Percentiles rank a stretch among this genome's conserved stretches.
Evolutionary conservation across 2,888 invertebrate genomes (phyloP).

Genomic region (Apamea crenata): DNA sequence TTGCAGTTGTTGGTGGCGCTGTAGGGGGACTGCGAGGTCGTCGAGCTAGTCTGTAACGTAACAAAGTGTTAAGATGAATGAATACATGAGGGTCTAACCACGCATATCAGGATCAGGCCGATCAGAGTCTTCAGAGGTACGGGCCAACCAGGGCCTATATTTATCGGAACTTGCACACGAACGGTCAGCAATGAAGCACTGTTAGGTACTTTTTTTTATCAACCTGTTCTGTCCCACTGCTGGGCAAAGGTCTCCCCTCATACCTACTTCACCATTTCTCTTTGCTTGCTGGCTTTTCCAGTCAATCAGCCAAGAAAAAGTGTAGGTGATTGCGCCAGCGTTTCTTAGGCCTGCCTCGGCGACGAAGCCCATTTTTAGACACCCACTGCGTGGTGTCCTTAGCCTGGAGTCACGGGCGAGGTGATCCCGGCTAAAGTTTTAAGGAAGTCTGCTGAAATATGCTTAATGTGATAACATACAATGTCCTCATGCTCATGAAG

Average conservation of each 20-base stretch:
- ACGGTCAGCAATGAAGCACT: too few relatives aligned
- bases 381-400: too few relatives aligned
- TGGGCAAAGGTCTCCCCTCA: background rate
- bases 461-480: background rate
- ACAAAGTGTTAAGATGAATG: background rate
- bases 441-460: background rate
- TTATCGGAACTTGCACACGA: background rate
- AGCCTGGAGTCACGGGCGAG: too few relatives aligned
- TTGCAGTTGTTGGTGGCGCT: slow-evolving; percentile 93
- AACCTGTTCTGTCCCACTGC: too few relatives aligned
- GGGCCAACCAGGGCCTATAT: background rate
- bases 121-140: background rate
- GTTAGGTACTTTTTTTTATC: too few relatives aligned
- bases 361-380: too few relatives aligned
- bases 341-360: too few relatives aligned
- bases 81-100: background rate
- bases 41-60: slow-evolving; percentile 93
- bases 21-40: slow-evolving; percentile 91
- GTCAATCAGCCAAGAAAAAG: background rate
- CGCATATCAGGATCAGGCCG: background rate
- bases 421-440: background rate
- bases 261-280: background rate
- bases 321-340: too few relatives aligned
- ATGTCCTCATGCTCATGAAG: background rate
- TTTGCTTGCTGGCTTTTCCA: background rate